A percentile compares a stretch with the other conserved stretches of the same genome.
phyloP scores from a whole-genome alignment of 2,113 vertebrate genomes.

The Hymenochirus boettgeri region DNA sequence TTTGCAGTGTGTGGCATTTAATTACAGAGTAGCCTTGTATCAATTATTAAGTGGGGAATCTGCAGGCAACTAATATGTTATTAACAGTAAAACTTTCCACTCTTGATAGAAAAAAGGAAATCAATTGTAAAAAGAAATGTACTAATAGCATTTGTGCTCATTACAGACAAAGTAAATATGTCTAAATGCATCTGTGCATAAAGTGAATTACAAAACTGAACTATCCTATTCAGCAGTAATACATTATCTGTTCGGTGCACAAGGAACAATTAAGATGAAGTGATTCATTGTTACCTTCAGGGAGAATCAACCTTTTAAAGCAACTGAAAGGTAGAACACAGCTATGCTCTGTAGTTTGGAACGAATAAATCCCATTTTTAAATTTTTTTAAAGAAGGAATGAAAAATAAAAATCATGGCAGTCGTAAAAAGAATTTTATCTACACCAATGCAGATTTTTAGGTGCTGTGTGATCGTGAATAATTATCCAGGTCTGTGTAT shows the following conservation, averaged over 20 bases:
- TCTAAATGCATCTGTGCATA: slow-evolving; percentile 25
- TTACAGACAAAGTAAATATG: slow-evolving; percentile 34
- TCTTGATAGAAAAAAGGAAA: not conserved
- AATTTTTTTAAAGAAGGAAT: slow-evolving; percentile 8
- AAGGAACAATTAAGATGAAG: slow-evolving; percentile 40
- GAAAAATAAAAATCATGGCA: slow-evolving; percentile 10
- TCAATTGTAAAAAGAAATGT: slow-evolving; percentile 17
- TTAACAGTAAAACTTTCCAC: not conserved
- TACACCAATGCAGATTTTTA: slow-evolving; percentile 1
- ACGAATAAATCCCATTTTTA: slow-evolving; percentile 12
- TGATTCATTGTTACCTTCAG: slow-evolving; percentile 42
- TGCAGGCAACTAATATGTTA: not conserved
- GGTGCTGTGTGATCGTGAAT: not conserved
- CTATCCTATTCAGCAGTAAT: slow-evolving; percentile 42
- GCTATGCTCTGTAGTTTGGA: slow-evolving; percentile 7
- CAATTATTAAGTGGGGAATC: too few relatives aligned
- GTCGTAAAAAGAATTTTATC: slow-evolving; percentile 17
- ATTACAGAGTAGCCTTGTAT: too few relatives aligned
- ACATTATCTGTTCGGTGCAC: slow-evolving; percentile 38
- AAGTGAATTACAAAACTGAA: slow-evolving; percentile 27
- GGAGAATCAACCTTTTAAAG: slow-evolving; percentile 37
- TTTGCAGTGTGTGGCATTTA: too few relatives aligned
- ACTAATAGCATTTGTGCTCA: slow-evolving; percentile 25
- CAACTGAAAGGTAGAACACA: slow-evolving; percentile 15
- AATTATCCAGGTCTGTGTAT: not conserved